Base-by-base conservation (phyloP, 2,797 vertebrate genomes). In the Numenius phaeopus region DNA sequence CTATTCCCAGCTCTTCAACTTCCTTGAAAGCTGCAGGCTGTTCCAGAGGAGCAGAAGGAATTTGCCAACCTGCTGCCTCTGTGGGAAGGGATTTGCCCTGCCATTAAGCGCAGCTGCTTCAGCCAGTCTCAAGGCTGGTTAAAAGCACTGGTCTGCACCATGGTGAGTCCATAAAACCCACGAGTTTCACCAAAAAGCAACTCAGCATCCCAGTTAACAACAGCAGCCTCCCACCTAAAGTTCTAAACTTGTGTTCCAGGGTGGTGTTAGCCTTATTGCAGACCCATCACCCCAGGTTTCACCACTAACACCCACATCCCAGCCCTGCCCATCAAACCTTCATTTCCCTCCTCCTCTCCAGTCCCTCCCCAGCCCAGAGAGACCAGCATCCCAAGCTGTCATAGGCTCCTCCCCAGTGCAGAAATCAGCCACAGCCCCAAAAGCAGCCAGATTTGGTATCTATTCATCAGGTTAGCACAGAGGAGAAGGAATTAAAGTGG, bases 241-340 rank as follows among this genome's bases (percentile, higher is more conserved):
- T 2, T 16, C 30, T 39, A 37, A 47, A 17, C 11, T 2, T 0
- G 0, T 1, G 1, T 34, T 37, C 26, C 6, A 11, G 21, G 8
- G 26, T 15, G 29, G 7, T 1, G 26, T 72, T 7, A 32, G 30
- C 17, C 22, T 58, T 7, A 7, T 24, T 30, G 19, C n/a, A 57
- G 6, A 3, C 57, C 49, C 34, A 7, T 19, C 11, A 30, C 39
- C 21, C 32, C 19, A 1, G 18, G 13, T 29, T 77, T 80, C n/a
- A 26, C 16, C 42, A 58, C 58, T 54, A 54, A 34, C 23, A 32
- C 18, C 13, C n/a, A 10, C 47, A 71, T 32, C 17, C 10, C 71
- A 59, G 18, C 24, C 14, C 42, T 52, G 9, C 30, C 49, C 47
- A 46, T 27, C 47, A 79, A 34, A 24, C 10, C 32, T 37, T 42